phyloP scores from a whole-genome alignment of 1,140 invertebrate genomes.

The Battus philenor region DNA sequence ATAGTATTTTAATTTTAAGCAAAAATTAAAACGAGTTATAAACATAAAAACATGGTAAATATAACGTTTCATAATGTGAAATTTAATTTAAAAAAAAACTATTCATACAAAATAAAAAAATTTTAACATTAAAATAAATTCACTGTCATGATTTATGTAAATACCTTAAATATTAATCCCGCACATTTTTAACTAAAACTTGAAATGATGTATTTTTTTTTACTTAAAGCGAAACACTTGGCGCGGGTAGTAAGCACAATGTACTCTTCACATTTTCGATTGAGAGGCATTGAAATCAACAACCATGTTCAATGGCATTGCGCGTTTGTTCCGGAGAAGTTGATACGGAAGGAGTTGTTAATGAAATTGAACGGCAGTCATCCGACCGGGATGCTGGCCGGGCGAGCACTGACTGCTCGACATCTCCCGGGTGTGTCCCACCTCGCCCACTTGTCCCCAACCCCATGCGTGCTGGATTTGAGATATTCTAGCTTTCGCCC shows the following conservation, averaged over 20 bases:
- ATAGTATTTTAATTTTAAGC: too few species aligned
- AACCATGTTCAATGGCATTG: conserved; percentile 33
- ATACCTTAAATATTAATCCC: too few species aligned
- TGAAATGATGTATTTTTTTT: too few species aligned
- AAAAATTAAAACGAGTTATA: too few species aligned
- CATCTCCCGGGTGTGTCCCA: conserved; percentile 18
- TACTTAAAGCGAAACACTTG: background rate
- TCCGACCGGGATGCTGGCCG: conserved; percentile 33
- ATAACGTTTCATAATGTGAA: too few species aligned
- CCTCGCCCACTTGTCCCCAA: conserved; percentile 25
- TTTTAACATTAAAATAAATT: too few species aligned
- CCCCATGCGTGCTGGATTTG: conserved; percentile 24
- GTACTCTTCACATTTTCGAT: conserved; percentile 41
- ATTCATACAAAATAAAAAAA: too few species aligned
- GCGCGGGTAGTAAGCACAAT: conserved; percentile 18
- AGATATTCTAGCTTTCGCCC: conserved; percentile 30
- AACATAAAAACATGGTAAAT: too few species aligned
- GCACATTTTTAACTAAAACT: too few species aligned
- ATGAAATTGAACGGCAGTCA: conserved; percentile 4
- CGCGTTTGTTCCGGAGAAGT: conserved; percentile 42
- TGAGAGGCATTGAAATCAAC: conserved; percentile 27
- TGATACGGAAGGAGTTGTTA: conserved; percentile 24
- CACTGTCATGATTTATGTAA: too few species aligned
- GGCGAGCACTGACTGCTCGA: conserved; percentile 35
- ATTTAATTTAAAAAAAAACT: too few species aligned